Conservation (phyloP, 2,797 vertebrate species). For the Channallabes apus region DNA sequence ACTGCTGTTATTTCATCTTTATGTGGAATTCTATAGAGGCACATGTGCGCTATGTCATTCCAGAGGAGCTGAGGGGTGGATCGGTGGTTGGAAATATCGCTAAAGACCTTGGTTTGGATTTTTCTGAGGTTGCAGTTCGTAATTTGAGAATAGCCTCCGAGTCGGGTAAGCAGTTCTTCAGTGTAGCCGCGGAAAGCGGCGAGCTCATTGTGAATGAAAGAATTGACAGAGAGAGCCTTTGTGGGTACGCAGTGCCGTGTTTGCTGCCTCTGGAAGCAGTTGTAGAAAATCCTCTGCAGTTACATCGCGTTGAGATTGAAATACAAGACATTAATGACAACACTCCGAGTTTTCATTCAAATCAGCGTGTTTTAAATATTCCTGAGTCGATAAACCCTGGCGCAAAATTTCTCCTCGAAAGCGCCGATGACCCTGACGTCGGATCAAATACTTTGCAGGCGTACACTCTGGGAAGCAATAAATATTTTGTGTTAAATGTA, state of each 20-base stretch:
- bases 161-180: conserved; percentile 72
- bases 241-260: conserved; percentile 67
- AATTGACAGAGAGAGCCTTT: conserved; percentile 75
- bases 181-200: conserved; percentile 70
- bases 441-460: conserved; percentile 72
- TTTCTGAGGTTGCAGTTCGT: conserved; percentile 70
- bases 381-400: conserved; percentile 67
- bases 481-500: conserved; percentile 76
- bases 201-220: conserved; percentile 70
- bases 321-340: conserved; percentile 84
- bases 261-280: conserved; percentile 75
- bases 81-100: conserved; percentile 75
- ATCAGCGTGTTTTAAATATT: conserved; percentile 58
- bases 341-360: conserved; percentile 60
- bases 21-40: conserved; percentile 71
- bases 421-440: conserved; percentile 74
- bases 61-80: conserved; percentile 74
- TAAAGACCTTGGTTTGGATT: conserved; percentile 73
- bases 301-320: conserved; percentile 78
- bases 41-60: conserved; percentile 76
- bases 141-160: conserved; percentile 74
- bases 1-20: conserved; percentile 69
- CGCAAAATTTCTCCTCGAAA: conserved; percentile 71
- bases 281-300: conserved; percentile 75
- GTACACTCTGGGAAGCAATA: conserved; percentile 74